These are phyloP conservation scores for Augochlora pura DNA, from an alignment of 1,140 invertebrate species.

Conservation along the genomic window DNA sequence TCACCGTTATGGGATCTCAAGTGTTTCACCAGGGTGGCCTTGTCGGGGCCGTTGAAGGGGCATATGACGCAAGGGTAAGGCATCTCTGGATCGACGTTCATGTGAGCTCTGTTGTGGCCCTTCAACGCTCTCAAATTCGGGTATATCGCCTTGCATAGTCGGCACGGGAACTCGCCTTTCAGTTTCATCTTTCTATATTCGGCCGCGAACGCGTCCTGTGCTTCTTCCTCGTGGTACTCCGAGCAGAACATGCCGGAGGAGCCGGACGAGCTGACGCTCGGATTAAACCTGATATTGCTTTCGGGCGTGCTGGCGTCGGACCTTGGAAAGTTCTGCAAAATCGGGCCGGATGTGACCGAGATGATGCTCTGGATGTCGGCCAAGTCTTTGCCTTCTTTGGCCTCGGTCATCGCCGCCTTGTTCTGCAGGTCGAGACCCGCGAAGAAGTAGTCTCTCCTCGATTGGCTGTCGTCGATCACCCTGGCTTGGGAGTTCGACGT, in stretches of 20 bases:
- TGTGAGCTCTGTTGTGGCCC: slow-evolving; percentile 91
- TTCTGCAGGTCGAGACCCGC: slow-evolving; percentile 89
- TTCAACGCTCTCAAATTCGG: slow-evolving; percentile 94
- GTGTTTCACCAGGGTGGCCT: slow-evolving; percentile 93
- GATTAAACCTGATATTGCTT: slow-evolving; percentile 68
- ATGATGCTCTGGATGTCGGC: slow-evolving; percentile 93
- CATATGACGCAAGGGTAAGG: slow-evolving; percentile 96
- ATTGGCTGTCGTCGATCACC: slow-evolving; percentile 77
- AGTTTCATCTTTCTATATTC: slow-evolving; percentile 92
- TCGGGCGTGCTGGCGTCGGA: slow-evolving; percentile 74
- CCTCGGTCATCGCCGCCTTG: slow-evolving; percentile 79
- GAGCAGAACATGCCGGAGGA: slow-evolving; percentile 74
- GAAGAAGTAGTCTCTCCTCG: slow-evolving; percentile 88
- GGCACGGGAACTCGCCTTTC: slow-evolving; percentile 93
- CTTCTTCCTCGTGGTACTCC: slow-evolving; percentile 85
- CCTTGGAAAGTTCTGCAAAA: slow-evolving; percentile 81
- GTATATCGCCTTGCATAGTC: slow-evolving; percentile 90
- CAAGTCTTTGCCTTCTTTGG: slow-evolving; percentile 83
- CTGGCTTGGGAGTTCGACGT: slow-evolving; percentile 28
- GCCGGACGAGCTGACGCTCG: slow-evolving; percentile 69
- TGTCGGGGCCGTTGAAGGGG: slow-evolving; percentile 92
- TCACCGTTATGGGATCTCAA: slow-evolving; percentile 97
- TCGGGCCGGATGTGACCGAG: slow-evolving; percentile 85
- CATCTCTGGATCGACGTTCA: slow-evolving; percentile 84
- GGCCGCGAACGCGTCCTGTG: slow-evolving; percentile 89